Base-by-base conservation (phyloP, 2,113 vertebrate species). In the Malurus melanocephalus region DNA sequence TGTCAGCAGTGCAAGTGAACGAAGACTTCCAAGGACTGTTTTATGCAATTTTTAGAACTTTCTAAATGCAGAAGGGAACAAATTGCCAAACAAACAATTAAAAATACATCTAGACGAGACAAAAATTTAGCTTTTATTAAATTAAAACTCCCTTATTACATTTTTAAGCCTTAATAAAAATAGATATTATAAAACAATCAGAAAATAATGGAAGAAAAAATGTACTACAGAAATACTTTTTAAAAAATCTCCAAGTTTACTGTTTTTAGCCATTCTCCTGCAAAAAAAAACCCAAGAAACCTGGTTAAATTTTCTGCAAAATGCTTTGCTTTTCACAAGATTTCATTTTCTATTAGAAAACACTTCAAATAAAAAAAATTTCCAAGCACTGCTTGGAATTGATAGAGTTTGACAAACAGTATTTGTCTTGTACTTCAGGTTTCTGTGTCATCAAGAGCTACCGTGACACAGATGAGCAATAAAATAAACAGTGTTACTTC, bases 401-500 rank as follows among this genome's bases (percentile, higher is more conserved):
- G 74, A 78, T 57, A 72, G 32, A 6, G 45, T 83, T 89, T 74
- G 73, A 87, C 75, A 89, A 74, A 76, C 11, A 83, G 8, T 45
- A 55, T 89, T 90, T 92, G 40, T 80, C 73, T 92, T 33, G 30
- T 33, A 17, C 52, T 89, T 92, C 35, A 89, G 60, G 45, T 53
- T 89, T 88, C n/a, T 73, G n/a, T 77, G 65, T 45, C 85, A 69
- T 77, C 75, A 77, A 89, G 87, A 81, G 77, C 62, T 57, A 75
- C 77, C 0, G 0, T 43, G 73, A 90, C 89, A 87, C 22, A 81
- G 89, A 93, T 60, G 69, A 92, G 40, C 82, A 82, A 90, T 93
- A 94, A 95, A 95, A 87, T 87, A 90, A 92, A 90, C 33, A 15
- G 57, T 72, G 78, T 69, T 87, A 59, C 79, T 87, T 89, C 56